These are phyloP conservation scores for Circaetus gallicus DNA, from an alignment of 2,113 vertebrate genomes.

Conservation along the genomic window DNA sequence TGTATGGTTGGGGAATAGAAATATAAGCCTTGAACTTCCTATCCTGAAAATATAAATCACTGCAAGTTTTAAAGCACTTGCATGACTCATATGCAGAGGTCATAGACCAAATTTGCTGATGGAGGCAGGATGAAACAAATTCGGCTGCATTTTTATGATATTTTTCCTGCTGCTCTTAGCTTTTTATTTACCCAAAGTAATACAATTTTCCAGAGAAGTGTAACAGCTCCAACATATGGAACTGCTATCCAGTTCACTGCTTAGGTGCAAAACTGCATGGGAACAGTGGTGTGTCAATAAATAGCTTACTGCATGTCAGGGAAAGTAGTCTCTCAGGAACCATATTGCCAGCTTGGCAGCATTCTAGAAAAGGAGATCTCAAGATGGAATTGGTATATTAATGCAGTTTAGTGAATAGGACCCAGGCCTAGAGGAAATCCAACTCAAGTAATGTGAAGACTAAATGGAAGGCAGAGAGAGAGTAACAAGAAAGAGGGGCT, in stretches of 20 bases:
- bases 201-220: conserved; percentile 62
- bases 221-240: conserved; percentile 55
- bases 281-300: conserved; percentile 52
- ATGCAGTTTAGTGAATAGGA: background rate
- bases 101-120: conserved; percentile 70
- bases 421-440: conserved; percentile 29
- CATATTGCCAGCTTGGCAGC: conserved; percentile 37
- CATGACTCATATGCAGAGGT: conserved; percentile 67
- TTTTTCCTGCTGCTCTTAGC: conserved; percentile 56
- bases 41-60: conserved; percentile 66
- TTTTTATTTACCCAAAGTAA: conserved; percentile 66
- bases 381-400: background rate
- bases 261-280: conserved; percentile 41
- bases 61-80: conserved; percentile 58
- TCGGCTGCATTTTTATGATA: conserved; percentile 66
- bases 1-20: conserved; percentile 56
- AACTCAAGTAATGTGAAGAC: background rate
- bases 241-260: conserved; percentile 58
- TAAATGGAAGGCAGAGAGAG: background rate
- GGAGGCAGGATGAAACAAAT: conserved; percentile 64
- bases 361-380: background rate
- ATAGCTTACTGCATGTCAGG: conserved; percentile 23
- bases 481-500: conserved; percentile 3
- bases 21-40: conserved; percentile 61
- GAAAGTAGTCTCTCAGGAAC: background rate